Base-by-base conservation (phyloP, 2,113 vertebrate species). In the Thunnus maccoyii region DNA sequence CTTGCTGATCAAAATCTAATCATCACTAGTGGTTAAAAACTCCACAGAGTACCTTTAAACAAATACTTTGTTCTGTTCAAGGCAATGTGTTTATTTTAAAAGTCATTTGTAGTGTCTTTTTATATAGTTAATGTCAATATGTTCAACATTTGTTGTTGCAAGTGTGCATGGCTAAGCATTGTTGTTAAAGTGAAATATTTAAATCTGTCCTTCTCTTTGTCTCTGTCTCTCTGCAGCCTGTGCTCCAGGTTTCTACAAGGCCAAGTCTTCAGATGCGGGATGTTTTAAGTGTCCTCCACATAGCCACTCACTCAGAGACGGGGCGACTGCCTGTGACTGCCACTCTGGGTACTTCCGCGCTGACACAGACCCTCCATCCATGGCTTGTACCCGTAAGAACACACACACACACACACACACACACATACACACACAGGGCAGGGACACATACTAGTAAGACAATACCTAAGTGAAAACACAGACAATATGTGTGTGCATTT, bases 301-400 rank as follows among this genome's bases (percentile, higher is more conserved):
- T 15, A 94, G 93, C 83, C 86, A 92, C 85, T 89, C 92, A 0
- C 82, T 89, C 63, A 83, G 89, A 61, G 92, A 93, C 4, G 90
- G 90, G 16, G 86, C 87, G 0, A 82, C 80, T 0, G 72, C 73
- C 72, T 94, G 93, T 0, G 88, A 90, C 50, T 94, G 93, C 78
- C 80, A 93, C 82, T 73, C 89, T 18, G 92, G 89, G 76, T 94
- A 85, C 76, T 93, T 76, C 78, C 92, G 87, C 3, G 87, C 87
- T 13, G 91, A 93, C 88, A 78, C 78, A 32, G 94, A 94, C 85
- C 92, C 88, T 47, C 82, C 90, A 50, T 87, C 89, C 32, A 93
- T 93, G 91, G 86, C 89, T 15, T 93, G 92, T 48, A 93, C 93
- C 75, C 92, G 92, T 92, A 94, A 91, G 92, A 41, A 77, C 54